phyloP scores from a whole-genome alignment of 2,797 vertebrate species.

The Salarias fasciatus region DNA sequence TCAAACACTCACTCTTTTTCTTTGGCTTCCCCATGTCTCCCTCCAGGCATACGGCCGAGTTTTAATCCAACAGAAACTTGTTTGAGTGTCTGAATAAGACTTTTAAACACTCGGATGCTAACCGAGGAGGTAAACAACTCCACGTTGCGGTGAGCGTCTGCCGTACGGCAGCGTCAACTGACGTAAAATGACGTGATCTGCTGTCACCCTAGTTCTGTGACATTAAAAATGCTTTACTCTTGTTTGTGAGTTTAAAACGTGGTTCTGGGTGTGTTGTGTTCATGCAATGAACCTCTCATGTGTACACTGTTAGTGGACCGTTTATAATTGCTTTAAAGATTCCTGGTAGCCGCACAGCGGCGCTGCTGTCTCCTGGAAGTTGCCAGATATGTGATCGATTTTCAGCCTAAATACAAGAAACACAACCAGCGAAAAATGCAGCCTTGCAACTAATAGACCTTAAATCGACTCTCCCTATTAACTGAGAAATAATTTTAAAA shows the following conservation, averaged over 20 bases:
- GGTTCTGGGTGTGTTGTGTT: not conserved
- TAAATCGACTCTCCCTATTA: no score
- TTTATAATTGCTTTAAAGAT: no score
- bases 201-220: no score
- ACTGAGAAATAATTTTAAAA: no score
- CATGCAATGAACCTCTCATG: no score
- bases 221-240: not conserved
- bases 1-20: conserved; percentile 80
- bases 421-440: no score
- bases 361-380: conserved; percentile 15
- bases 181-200: conserved; percentile 59
- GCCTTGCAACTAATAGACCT: no score
- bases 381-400: not conserved
- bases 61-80: accelerated
- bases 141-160: conserved; percentile 44
- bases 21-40: conserved; percentile 83
- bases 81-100: conserved; percentile 9
- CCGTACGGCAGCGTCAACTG: conserved; percentile 26
- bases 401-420: no score
- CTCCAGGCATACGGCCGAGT: not conserved
- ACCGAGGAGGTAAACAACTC: conserved; percentile 65
- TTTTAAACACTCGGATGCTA: not conserved
- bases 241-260: not conserved
- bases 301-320: no score
- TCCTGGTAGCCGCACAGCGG: conserved; percentile 5